Evolutionary conservation across 2,113 vertebrate genomes (phyloP).

Genomic region (Boulengeromyrus knoepffleri): DNA sequence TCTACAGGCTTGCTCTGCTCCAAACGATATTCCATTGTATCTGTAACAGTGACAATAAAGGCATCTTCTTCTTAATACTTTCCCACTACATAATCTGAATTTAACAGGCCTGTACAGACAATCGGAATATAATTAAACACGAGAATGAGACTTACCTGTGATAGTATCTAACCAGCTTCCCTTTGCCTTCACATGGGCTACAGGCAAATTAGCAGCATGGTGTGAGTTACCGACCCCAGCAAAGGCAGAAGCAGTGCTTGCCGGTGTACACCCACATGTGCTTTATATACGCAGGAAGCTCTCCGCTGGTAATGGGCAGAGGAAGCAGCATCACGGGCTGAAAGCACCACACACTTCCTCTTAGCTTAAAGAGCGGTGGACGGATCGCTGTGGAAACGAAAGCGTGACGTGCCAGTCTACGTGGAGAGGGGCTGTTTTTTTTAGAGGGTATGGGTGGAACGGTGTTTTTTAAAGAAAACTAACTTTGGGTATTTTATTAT

Average conservation of each 20-base stretch:
- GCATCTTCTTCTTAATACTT: not conserved
- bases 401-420: not conserved
- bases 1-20: not conserved
- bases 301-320: conserved; percentile 39
- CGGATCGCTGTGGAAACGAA: conserved; percentile 12
- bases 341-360: conserved; percentile 26
- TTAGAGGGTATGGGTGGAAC: not conserved
- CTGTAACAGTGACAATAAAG: not conserved
- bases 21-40: not conserved
- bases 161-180: conserved; percentile 13
- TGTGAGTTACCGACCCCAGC: conserved; percentile 12
- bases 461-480: not conserved
- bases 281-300: conserved; percentile 40
- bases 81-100: not conserved
- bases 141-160: conserved; percentile 25
- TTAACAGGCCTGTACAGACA: not conserved
- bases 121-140: not conserved
- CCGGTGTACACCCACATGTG: conserved; percentile 20
- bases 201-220: conserved; percentile 14
- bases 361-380: conserved; percentile 24
- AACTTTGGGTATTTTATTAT: not conserved
- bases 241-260: conserved; percentile 20
- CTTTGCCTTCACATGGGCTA: conserved; percentile 11
- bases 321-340: conserved; percentile 42
- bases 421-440: not conserved